Conservation (phyloP, 1,140 invertebrate genomes). For the Drosophila micromelanica region DNA sequence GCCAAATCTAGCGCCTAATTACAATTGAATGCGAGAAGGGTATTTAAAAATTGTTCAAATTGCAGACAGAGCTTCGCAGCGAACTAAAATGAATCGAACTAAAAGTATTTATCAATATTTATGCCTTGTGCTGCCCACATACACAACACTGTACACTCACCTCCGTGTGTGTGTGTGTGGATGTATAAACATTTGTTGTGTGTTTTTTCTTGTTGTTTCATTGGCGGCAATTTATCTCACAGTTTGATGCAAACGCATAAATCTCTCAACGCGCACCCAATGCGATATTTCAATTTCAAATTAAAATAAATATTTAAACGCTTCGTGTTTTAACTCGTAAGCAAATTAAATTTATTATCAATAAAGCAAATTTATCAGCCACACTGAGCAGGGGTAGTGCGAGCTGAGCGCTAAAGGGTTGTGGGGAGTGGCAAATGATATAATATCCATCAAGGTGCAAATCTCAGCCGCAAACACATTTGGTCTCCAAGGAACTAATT, state of each 20-base stretch:
- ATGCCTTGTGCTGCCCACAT: conserved; percentile 19
- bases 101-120: conserved; percentile 54
- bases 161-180: no score
- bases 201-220: conserved; percentile 49
- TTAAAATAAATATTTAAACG: conserved; percentile 83
- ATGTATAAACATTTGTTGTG: conserved; percentile 58
- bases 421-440: neutral
- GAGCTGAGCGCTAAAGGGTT: no score
- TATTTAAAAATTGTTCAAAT: conserved; percentile 26
- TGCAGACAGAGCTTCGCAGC: conserved; percentile 13
- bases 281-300: conserved; percentile 77
- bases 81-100: neutral
- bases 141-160: neutral
- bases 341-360: conserved; percentile 67
- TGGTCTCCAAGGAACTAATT: conserved; percentile 76
- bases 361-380: conserved; percentile 48
- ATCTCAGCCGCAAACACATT: conserved; percentile 34
- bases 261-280: conserved; percentile 70
- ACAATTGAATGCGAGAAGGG: conserved; percentile 39
- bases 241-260: conserved; percentile 84
- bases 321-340: conserved; percentile 34
- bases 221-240: conserved; percentile 81
- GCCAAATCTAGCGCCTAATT: conserved; percentile 49
- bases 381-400: neutral
- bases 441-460: conserved; percentile 34